Base-by-base conservation (phyloP, 2,888 invertebrate genomes). In the Ischnura elegans region DNA sequence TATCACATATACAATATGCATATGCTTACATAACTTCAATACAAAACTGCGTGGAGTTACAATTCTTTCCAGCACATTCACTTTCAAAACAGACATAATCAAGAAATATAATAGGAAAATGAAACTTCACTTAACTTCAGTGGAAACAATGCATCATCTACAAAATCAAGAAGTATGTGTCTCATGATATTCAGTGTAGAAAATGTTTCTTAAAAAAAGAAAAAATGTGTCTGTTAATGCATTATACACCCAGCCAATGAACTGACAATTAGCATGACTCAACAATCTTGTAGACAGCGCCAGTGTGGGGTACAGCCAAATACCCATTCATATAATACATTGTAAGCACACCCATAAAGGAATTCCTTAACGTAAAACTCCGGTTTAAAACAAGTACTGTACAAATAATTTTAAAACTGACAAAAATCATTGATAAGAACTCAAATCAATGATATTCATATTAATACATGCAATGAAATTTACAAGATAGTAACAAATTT, bases 1-100 rank as follows among this genome's bases (percentile, higher is more conserved):
- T 90, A 87, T 87, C 61, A 90, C 90, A 90, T 90, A 90, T 90
- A 90, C 90, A 90, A 90, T 90, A 90, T 90, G 90, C 90, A 90
- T 90, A 90, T 90, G 90, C 61, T 90, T 90, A 90, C 61, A 90
- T 61, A 61, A 90, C 66, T 90, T 90, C 61, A n/a, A 90, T 90
- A 90, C 90, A 90, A 90, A 90, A 90, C 55, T 90, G 76, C 36
- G n/a, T 90, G 36, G 25, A 55, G 43, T 90, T 66, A 90, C 90
- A 90, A 43, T 66, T 43, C 43, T 61, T 90, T 42, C 55, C 87
- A 43, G 90, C 90, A 90, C 90, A 90, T 66, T 90, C 90, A 90
- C 90, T 90, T 90, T 61, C 90, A 90, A 90, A 90, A 90, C 90
- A 66, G 42, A 45, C 90, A 43, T 61, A 90, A 90, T 76, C 90